Evolutionary conservation across 2,113 vertebrate species (phyloP).

Genomic region (Rattus norvegicus): DNA sequence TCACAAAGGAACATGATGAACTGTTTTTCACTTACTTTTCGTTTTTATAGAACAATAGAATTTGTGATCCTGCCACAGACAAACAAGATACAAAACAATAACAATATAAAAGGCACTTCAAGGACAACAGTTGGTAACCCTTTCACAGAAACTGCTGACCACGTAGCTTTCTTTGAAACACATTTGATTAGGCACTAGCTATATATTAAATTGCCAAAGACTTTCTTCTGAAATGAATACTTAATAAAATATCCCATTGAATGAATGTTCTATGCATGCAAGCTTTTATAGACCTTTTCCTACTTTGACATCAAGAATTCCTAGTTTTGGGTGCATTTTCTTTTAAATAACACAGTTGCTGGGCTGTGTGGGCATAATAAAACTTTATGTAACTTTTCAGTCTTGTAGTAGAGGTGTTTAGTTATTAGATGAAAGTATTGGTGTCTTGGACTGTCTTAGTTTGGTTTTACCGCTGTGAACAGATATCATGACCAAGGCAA

Average conservation of each 20-base stretch:
- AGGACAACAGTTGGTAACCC: not conserved
- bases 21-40: slow-evolving; percentile 17
- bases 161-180: slow-evolving; percentile 13
- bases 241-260: slow-evolving; percentile 46
- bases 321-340: slow-evolving; percentile 34
- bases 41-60: not conserved
- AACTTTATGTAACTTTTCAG: not conserved
- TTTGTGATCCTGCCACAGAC: slow-evolving; percentile 30
- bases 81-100: not conserved
- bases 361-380: not conserved
- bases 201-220: not conserved
- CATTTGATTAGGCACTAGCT: not conserved
- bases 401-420: not conserved
- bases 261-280: not conserved
- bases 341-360: not conserved
- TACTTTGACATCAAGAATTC: slow-evolving; percentile 41
- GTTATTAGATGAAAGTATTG: not conserved
- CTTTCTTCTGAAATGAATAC: slow-evolving; percentile 39
- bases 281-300: slow-evolving; percentile 44
- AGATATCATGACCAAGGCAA: too few relatives aligned
- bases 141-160: slow-evolving; percentile 33
- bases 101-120: slow-evolving; percentile 30
- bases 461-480: too few relatives aligned
- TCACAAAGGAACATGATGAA: not conserved
- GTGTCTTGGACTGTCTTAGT: not conserved